These are phyloP conservation scores for Tetramorium parvispinum DNA, from an alignment of 1,140 invertebrate genomes.

Conservation along the genomic window DNA sequence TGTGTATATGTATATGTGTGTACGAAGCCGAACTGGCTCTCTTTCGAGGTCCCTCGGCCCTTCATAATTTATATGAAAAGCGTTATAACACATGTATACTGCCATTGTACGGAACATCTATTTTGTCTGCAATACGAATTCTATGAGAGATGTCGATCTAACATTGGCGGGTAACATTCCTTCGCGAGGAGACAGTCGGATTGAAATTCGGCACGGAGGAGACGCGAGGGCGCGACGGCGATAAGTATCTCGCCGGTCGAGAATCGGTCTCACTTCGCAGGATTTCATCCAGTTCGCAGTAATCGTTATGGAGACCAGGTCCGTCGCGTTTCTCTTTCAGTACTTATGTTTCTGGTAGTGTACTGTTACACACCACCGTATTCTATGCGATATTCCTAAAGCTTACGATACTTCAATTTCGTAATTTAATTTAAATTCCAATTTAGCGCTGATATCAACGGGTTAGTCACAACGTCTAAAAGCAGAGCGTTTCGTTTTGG, in stretches of 20 bases:
- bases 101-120: constrained; percentile 69
- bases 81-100: constrained; percentile 77
- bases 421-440: constrained; percentile 1
- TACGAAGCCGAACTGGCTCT: constrained; percentile 71
- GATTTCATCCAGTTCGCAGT: constrained; percentile 31
- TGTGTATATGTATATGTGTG: constrained; percentile 63
- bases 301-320: neutral
- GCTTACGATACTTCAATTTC: constrained; percentile 39
- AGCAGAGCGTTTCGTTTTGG: constrained; percentile 16
- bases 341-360: constrained; percentile 62
- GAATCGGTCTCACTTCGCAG: constrained; percentile 3
- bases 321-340: constrained; percentile 14
- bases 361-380: constrained; percentile 53
- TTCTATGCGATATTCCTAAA: constrained; percentile 36
- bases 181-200: constrained; percentile 19
- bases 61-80: constrained; percentile 82
- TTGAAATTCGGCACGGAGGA: constrained; percentile 14
- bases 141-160: constrained; percentile 67
- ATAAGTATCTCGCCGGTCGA: neutral
- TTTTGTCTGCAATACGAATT: constrained; percentile 59
- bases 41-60: constrained; percentile 68
- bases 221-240: neutral
- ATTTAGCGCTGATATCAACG: constrained; percentile 18
- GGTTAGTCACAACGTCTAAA: constrained; percentile 40
- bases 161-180: constrained; percentile 70